Conservation (phyloP, 1,140 invertebrate species). For the Lepeophtheirus salmonis region DNA sequence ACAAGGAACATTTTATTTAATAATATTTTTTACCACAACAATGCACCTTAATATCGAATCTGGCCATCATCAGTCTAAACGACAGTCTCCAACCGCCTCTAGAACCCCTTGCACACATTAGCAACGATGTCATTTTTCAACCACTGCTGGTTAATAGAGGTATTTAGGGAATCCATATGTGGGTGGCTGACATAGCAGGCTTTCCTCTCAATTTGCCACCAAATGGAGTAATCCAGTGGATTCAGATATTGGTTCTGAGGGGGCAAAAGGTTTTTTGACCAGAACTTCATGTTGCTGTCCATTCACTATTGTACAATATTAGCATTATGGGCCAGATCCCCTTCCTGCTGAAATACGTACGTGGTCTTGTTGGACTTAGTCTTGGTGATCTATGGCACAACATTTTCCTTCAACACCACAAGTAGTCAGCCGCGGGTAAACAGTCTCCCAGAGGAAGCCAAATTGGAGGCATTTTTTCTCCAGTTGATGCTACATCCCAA, state of each 20-base stretch:
- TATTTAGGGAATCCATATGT: background rate
- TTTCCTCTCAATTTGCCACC: conserved; percentile 1
- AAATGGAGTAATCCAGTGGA: background rate
- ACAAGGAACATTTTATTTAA: conserved; percentile 1
- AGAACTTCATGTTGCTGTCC: conserved; percentile 1
- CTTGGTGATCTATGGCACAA: conserved; percentile 2
- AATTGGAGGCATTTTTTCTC: conserved; percentile 1
- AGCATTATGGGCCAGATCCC: background rate
- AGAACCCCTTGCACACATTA: background rate
- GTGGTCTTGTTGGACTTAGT: background rate
- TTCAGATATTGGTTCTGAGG: background rate
- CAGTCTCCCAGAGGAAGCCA: background rate
- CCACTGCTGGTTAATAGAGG: background rate
- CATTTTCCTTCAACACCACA: background rate
- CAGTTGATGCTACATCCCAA: background rate
- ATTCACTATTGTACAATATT: background rate
- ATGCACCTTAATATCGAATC: background rate
- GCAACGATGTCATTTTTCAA: background rate
- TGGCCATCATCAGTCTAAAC: background rate
- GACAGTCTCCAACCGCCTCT: conserved; percentile 1
- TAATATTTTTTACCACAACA: background rate
- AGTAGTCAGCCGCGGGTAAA: background rate
- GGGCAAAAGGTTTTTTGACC: background rate
- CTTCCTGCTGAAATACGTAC: background rate
- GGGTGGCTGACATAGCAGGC: conserved; percentile 2